phyloP scores from a whole-genome alignment of 2,113 vertebrate species.

The Ardeotis arabs region DNA sequence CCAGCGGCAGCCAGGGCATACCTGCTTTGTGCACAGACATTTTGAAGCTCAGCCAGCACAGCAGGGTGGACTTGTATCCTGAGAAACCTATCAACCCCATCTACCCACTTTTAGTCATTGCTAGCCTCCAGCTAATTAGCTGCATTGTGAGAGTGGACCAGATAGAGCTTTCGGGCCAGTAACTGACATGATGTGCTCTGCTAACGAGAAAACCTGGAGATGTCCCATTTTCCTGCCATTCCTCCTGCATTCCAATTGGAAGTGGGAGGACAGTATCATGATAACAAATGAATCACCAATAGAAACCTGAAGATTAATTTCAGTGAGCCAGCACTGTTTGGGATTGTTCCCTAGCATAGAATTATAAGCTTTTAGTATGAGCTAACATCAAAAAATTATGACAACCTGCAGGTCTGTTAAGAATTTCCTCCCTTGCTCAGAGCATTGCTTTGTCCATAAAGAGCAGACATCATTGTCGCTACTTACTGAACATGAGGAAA shows the following conservation, averaged over 20 bases:
- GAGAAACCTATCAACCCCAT: neutral
- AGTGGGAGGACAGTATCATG: neutral
- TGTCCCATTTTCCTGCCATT: neutral
- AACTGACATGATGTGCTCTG: neutral
- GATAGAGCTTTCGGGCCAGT: neutral
- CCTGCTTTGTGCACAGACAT: neutral
- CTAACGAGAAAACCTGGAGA: neutral
- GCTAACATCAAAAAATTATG: neutral
- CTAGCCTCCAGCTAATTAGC: neutral
- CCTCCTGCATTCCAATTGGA: neutral
- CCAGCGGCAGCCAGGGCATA: neutral
- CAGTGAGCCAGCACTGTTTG: neutral
- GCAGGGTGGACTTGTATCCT: neutral
- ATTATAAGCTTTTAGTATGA: neutral
- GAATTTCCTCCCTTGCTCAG: neutral
- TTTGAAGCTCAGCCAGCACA: neutral
- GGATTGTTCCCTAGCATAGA: neutral
- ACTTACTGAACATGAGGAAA: neutral
- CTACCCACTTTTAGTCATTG: neutral
- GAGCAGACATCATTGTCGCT: neutral
- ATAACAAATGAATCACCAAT: neutral
- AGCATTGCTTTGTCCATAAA: neutral
- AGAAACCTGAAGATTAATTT: neutral
- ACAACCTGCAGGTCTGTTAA: neutral
- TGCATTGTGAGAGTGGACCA: neutral